Percentiles rank a stretch among this genome's conserved stretches.
These are phyloP conservation scores for Spilosoma lubricipeda DNA, from an alignment of 2,888 invertebrate genomes.

Conservation along the genomic window DNA sequence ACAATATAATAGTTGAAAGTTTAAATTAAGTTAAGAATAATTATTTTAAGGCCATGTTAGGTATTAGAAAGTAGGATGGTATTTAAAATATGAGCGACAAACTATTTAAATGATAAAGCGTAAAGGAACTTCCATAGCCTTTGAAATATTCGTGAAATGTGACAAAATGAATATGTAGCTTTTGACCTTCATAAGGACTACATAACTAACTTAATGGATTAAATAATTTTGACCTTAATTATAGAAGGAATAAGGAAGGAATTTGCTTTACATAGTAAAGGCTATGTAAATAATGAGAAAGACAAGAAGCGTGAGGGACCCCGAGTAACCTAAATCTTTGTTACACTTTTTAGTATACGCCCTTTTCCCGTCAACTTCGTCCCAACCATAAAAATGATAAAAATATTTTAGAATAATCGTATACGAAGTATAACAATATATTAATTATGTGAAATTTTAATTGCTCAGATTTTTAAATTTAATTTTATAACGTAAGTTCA, in stretches of 20 bases:
- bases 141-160: neutral
- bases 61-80: neutral
- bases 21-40: neutral
- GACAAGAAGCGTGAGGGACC: neutral
- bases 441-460: too few relatives aligned
- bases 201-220: neutral
- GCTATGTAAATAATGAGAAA: neutral
- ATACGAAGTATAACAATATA: too few relatives aligned
- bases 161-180: neutral
- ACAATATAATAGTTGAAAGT: neutral
- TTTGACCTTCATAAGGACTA: neutral
- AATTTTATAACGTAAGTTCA: too few relatives aligned
- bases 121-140: neutral
- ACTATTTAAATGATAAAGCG: neutral
- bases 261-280: neutral
- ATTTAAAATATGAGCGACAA: neutral
- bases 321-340: too few relatives aligned
- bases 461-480: too few relatives aligned
- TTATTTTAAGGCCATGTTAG: neutral
- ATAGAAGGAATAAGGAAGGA: neutral
- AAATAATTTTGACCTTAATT: neutral
- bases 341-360: too few relatives aligned
- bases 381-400: too few relatives aligned
- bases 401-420: too few relatives aligned
- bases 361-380: too few relatives aligned